phyloP scores from a whole-genome alignment of 2,797 vertebrate genomes.

The Enteromius argenteus region DNA sequence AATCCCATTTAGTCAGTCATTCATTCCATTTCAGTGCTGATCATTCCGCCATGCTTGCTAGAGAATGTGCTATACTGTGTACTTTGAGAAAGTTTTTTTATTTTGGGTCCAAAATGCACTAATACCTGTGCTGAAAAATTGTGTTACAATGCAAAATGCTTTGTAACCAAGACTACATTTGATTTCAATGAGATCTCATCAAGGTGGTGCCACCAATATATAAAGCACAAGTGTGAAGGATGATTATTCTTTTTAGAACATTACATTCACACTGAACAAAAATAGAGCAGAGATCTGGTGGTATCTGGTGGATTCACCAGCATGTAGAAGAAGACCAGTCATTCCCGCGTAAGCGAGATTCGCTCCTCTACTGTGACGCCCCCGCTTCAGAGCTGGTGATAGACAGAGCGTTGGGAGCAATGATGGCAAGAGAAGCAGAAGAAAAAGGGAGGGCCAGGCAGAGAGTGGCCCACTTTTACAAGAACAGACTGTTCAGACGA shows the following conservation, averaged over 20 bases:
- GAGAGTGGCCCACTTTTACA: conserved; percentile 71
- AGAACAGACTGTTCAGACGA: conserved; percentile 70
- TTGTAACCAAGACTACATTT: neutral
- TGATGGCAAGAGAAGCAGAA: conserved; percentile 35
- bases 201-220: neutral
- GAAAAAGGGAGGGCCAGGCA: conserved; percentile 48
- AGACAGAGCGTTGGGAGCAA: conserved; percentile 72
- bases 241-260: neutral
- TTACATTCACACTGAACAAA: conserved; percentile 19
- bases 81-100: neutral
- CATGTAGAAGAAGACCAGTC: conserved; percentile 20
- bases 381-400: conserved; percentile 39
- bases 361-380: conserved; percentile 39
- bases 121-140: neutral
- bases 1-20: conserved; percentile 25
- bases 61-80: conserved; percentile 26
- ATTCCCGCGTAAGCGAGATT: conserved; percentile 37
- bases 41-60: conserved; percentile 40
- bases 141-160: neutral
- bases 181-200: neutral
- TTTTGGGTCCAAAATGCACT: neutral
- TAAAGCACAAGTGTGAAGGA: neutral
- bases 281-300: conserved; percentile 23
- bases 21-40: conserved; percentile 29
- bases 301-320: conserved; percentile 38